A percentile compares a stretch with the other conserved stretches of the same genome.
Conservation (phyloP, 2,888 invertebrate species). For the Cephus sareptanus region DNA sequence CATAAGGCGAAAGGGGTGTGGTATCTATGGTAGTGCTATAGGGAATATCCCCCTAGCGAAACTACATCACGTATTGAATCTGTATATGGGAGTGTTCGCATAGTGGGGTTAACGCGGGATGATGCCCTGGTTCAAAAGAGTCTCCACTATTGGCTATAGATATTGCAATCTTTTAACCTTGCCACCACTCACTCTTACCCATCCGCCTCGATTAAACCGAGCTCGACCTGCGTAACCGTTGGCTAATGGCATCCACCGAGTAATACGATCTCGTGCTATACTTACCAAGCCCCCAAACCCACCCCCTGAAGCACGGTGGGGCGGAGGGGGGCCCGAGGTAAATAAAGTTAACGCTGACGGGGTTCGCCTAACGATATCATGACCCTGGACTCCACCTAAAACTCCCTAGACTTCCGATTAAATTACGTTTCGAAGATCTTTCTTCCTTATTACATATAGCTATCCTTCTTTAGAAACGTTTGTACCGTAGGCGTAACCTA, state of each 20-base stretch:
- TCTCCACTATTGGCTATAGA: neutral
- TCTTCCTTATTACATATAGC: neutral
- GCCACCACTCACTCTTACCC: neutral
- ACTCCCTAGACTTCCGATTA: neutral
- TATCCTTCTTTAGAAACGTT: neutral
- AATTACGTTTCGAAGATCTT: neutral
- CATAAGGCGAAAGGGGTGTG: neutral
- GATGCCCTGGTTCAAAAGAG: neutral
- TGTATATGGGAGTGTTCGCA: slow-evolving; percentile 38
- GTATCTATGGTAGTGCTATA: neutral
- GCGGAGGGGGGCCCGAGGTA: slow-evolving; percentile 18
- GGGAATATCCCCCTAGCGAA: neutral
- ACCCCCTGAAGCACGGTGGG: neutral
- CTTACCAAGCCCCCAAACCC: neutral
- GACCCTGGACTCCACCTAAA: neutral
- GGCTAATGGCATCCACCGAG: slow-evolving; percentile 37
- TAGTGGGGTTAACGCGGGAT: neutral
- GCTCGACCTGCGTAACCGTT: slow-evolving; percentile 19
- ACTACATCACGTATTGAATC: slow-evolving; percentile 28
- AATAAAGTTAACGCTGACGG: slow-evolving; percentile 41
- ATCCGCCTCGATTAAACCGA: slow-evolving; percentile 15
- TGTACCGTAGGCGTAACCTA: neutral
- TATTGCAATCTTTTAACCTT: slow-evolving; percentile 10
- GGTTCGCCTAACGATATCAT: slow-evolving; percentile 42
- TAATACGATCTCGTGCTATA: slow-evolving; percentile 36